Evolutionary conservation across 2,888 invertebrate genomes (phyloP), one percentile per base, ranked within the genome.

Genomic region (Cephus nigrinus): DNA sequence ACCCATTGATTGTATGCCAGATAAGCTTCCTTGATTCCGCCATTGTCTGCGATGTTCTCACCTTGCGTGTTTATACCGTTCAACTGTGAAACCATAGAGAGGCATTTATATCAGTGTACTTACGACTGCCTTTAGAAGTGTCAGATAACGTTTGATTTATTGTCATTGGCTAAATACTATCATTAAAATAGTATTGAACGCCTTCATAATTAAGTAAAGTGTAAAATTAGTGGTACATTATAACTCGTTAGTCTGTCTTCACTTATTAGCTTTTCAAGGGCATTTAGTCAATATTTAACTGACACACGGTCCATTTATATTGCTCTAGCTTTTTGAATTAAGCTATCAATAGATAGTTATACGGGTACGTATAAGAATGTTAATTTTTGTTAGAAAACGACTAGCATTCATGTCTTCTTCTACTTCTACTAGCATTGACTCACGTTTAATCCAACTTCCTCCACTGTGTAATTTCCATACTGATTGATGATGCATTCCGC

Each of bases 1-100:
- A 93, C 94, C 96, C 96, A 97, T 12, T 94, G 93, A 74, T 94
- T 93, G 91, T 97, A 97, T 0, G 97, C 97, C 81, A 94, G 93
- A 91, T 98, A 98, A 0, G 98, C 96, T 90, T 97, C 96, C 90
- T 98, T 98, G 82, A 98, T 94, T 1, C 98, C 98, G 3, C 98
- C 98, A 89, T 98, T 98, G 90, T 98, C 98, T 0, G 98, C 98
- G 78, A 98, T 98, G 90, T 98, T 98, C 91, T 98, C 98, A 23
- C 97, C 97, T 92, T 97, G 97, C 0, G 98, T 98, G 88, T 97
- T 97, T 79, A 97, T 95, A 75, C 98, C 98, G 88, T 98, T 97
- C 76, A 98, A 90, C 97, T 97, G 91, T 31, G 92, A 90, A 81
- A 80, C 87, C 85, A 80, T 82, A 76, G 73, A 76, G 74, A 32